phyloP scores from a whole-genome alignment of 2,113 vertebrate genomes.

The Eolophus roseicapilla region DNA sequence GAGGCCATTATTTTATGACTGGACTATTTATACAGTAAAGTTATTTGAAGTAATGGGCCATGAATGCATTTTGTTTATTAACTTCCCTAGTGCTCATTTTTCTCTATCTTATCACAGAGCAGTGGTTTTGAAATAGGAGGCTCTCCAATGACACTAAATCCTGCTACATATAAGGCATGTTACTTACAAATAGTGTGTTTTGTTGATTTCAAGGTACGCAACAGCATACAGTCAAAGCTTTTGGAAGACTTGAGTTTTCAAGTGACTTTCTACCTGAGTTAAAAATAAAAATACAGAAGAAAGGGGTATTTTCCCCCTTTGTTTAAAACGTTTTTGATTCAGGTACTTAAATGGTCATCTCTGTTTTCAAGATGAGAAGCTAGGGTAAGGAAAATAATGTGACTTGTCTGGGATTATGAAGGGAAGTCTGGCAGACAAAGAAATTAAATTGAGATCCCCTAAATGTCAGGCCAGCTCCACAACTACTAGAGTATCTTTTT shows the following conservation, averaged over 20 bases:
- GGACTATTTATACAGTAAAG: slow-evolving; percentile 55
- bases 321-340: background rate
- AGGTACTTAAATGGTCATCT: background rate
- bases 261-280: background rate
- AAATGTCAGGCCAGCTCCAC: background rate
- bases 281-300: background rate
- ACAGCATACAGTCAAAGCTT: background rate
- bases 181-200: background rate
- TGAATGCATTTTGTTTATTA: slow-evolving; percentile 67
- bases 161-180: background rate
- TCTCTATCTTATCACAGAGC: slow-evolving; percentile 15
- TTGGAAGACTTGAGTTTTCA: background rate
- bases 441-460: slow-evolving; percentile 43
- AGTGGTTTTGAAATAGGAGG: background rate
- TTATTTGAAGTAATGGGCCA: slow-evolving; percentile 63
- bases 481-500: slow-evolving; percentile 8
- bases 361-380: background rate
- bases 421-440: slow-evolving; percentile 25
- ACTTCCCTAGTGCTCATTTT: slow-evolving; percentile 14
- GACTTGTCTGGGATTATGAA: background rate
- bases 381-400: background rate
- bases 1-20: slow-evolving; percentile 52
- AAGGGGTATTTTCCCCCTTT: background rate
- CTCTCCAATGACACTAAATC: background rate
- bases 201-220: background rate